phyloP scores from a whole-genome alignment of 2,888 invertebrate species.

The Pseudococcus jackbeardsleyi region DNA sequence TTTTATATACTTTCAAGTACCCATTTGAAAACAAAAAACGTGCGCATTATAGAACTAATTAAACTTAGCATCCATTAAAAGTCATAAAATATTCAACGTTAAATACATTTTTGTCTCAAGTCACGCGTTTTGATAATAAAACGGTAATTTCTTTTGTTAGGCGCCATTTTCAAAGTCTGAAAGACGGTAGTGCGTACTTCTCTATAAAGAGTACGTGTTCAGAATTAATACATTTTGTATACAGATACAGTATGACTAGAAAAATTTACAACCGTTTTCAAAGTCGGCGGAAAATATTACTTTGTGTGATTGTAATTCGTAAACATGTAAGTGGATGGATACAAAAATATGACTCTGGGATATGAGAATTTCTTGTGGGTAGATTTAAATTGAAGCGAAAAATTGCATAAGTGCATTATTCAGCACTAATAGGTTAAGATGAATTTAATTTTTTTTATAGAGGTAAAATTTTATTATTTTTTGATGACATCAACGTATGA shows the following conservation, averaged over 20 bases:
- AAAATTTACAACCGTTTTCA: constrained; percentile 11
- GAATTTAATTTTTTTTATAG: no score
- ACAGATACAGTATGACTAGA: constrained; percentile 42
- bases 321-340: background rate
- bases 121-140: constrained; percentile 64
- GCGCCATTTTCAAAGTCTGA: constrained; percentile 61
- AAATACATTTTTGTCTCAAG: constrained; percentile 65
- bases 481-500: no score
- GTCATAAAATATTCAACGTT: constrained; percentile 64
- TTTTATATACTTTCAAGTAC: constrained; percentile 48
- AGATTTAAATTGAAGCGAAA: no score
- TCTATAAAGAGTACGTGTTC: constrained; percentile 55
- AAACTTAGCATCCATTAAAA: constrained; percentile 64
- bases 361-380: background rate
- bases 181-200: constrained; percentile 60
- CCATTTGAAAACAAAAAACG: constrained; percentile 60
- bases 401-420: no score
- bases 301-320: background rate
- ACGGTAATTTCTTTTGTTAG: constrained; percentile 65
- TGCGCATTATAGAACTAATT: constrained; percentile 63
- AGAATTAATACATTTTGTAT: constrained; percentile 59
- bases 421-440: no score
- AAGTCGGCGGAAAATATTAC: background rate
- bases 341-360: background rate
- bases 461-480: no score